A percentile compares a stretch with the other conserved stretches of the same genome.
phyloP scores from a whole-genome alignment of 2,888 invertebrate genomes.

The Oeneis ivallda region DNA sequence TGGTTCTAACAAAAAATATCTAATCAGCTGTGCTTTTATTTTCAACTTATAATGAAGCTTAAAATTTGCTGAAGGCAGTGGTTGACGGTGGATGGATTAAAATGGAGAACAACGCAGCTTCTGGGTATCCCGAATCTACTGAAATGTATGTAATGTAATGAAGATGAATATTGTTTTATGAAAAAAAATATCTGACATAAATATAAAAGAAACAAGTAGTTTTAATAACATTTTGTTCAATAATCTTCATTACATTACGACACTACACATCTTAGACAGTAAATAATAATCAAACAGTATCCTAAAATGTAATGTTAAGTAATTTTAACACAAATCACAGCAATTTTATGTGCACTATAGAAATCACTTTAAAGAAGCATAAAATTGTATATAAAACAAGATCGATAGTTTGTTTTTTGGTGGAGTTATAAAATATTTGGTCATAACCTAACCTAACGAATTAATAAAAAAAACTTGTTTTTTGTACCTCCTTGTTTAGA shows the following conservation, averaged over 20 bases:
- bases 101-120: constrained; percentile 56
- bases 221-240: neutral
- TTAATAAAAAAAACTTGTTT: constrained; percentile 2
- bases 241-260: constrained; percentile 29
- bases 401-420: constrained; percentile 5
- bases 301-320: constrained; percentile 9
- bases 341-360: constrained; percentile 29
- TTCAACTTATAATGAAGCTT: constrained; percentile 36
- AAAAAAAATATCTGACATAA: neutral
- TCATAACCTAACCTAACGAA: constrained; percentile 9
- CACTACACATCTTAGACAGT: constrained; percentile 33
- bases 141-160: constrained; percentile 44
- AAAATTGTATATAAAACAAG: constrained; percentile 32
- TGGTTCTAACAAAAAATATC: constrained; percentile 3
- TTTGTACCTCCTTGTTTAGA: constrained; percentile 17
- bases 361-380: constrained; percentile 25
- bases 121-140: constrained; percentile 70
- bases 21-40: constrained; percentile 5
- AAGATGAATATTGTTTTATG: constrained; percentile 22
- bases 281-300: neutral
- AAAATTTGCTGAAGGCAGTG: constrained; percentile 55
- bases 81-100: constrained; percentile 62
- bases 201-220: neutral
- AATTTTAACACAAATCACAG: constrained; percentile 18
- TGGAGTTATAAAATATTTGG: neutral